Evolutionary conservation across 1,140 invertebrate genomes (phyloP), one percentile per base, ranked within the genome.

Genomic region (Formica exsecta): DNA sequence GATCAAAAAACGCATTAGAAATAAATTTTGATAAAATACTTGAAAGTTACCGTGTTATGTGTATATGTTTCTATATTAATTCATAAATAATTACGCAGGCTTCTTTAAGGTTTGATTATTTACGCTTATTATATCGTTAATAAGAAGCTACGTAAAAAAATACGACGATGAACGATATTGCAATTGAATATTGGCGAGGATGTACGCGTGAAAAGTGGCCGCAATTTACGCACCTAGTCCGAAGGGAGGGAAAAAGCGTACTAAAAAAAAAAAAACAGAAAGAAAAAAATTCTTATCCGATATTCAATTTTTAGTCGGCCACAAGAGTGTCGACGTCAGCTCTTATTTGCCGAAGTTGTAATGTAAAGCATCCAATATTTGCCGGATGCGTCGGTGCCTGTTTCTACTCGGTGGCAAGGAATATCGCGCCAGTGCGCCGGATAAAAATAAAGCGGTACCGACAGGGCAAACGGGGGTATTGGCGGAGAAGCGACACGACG

Each of bases 401-500:
- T 83, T 86, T 88, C 51, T 51, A 51, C 29, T 32, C 25, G 59
- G 13, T 70, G 51, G 11, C 70, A 38, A 86, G 62, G 75, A 77
- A 86, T 84, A 86, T 87, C 87, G 70, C 57, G 65, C 51, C 84
- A 71, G 36, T 51, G 51, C 75, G 1, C 41, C 16, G 85, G 57
- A 59, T 88, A 88, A 79, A 86, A 88, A 84, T 86, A 88, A 81
- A 87, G 85, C 32, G 66, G 74, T 71, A 54, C 48, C 16, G 48
- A 51, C 48, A 86, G 25, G 29, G 76, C 36, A 68, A 68, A 79
- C 74, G 66, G 59, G 68, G 73, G 59, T 86, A 87, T 88, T 74
- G 70, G 71, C 32, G 32, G 38, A 68, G 70, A 16, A 70, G 54
- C 32, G 62, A 66, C 29, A 48, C n/a, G 44, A 66, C 29, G 83